Conservation (phyloP, 2,888 invertebrate genomes). For the Chymomyza fuscimana region DNA sequence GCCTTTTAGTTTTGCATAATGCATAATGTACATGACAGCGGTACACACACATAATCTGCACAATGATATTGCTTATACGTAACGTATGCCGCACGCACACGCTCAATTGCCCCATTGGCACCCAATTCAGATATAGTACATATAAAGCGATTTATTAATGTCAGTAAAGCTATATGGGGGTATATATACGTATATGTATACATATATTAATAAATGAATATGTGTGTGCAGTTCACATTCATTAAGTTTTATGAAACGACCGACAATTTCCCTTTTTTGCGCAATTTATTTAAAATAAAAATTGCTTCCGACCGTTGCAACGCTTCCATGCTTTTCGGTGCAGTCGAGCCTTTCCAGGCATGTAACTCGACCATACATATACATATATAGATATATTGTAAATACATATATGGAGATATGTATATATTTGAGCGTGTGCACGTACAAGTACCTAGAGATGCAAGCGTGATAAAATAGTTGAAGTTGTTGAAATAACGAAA, state of each 20-base stretch:
- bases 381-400: constrained; percentile 10
- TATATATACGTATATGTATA: constrained; percentile 1
- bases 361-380: constrained; percentile 54
- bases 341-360: constrained; percentile 44
- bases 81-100: constrained; percentile 4
- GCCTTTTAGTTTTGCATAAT: constrained; percentile 25
- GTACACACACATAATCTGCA: constrained; percentile 29
- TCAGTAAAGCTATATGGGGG: background rate
- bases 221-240: constrained; percentile 58
- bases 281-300: constrained; percentile 71
- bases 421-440: constrained; percentile 16
- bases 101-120: constrained; percentile 30
- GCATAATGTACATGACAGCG: constrained; percentile 38
- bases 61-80: constrained; percentile 23
- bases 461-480: too few relatives aligned
- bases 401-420: constrained; percentile 12
- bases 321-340: constrained; percentile 8
- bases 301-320: constrained; percentile 64
- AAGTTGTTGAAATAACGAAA: too few relatives aligned
- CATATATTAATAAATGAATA: constrained; percentile 1
- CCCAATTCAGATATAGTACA: constrained; percentile 1
- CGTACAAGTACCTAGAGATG: too few relatives aligned
- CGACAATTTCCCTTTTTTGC: constrained; percentile 60
- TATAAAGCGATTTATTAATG: constrained; percentile 2
- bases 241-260: constrained; percentile 70